phyloP scores from a whole-genome alignment of 2,797 vertebrate species.

The Acipenser transmontanus region DNA sequence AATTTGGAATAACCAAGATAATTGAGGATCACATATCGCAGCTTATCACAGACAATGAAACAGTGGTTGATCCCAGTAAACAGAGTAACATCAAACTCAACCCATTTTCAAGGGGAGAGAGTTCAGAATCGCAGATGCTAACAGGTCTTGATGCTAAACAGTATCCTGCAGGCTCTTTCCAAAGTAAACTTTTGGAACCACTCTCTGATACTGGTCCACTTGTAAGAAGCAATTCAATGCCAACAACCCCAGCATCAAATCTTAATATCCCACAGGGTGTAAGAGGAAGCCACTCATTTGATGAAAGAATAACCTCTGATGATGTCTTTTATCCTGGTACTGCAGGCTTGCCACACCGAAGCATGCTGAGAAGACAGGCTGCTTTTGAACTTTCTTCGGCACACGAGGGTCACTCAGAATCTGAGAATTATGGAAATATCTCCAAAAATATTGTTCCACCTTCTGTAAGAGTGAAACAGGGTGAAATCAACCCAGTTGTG shows the following conservation, averaged over 20 bases:
- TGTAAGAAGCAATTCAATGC: constrained; percentile 95
- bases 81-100: constrained; percentile 56
- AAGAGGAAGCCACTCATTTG: constrained; percentile 91
- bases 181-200: constrained; percentile 82
- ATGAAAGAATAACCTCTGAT: constrained; percentile 85
- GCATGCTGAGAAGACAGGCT: constrained; percentile 81
- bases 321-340: constrained; percentile 87
- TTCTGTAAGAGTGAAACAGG: constrained; percentile 47
- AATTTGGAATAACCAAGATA: constrained; percentile 71
- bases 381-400: constrained; percentile 82
- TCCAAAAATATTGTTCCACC: constrained; percentile 56
- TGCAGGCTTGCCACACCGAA: constrained; percentile 69
- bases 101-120: constrained; percentile 65
- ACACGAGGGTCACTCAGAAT: constrained; percentile 73
- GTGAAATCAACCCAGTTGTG: constrained; percentile 55
- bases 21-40: constrained; percentile 79
- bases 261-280: constrained; percentile 78
- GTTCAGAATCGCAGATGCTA: constrained; percentile 59
- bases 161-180: constrained; percentile 59
- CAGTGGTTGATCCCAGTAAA: constrained; percentile 70
- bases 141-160: constrained; percentile 56
- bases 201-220: constrained; percentile 77
- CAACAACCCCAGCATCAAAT: constrained; percentile 80
- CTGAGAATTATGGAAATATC: constrained; percentile 53
- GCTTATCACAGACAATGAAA: constrained; percentile 77